Evolutionary conservation across 2,888 invertebrate species (phyloP).

Genomic region (Calameuta filiformis): DNA sequence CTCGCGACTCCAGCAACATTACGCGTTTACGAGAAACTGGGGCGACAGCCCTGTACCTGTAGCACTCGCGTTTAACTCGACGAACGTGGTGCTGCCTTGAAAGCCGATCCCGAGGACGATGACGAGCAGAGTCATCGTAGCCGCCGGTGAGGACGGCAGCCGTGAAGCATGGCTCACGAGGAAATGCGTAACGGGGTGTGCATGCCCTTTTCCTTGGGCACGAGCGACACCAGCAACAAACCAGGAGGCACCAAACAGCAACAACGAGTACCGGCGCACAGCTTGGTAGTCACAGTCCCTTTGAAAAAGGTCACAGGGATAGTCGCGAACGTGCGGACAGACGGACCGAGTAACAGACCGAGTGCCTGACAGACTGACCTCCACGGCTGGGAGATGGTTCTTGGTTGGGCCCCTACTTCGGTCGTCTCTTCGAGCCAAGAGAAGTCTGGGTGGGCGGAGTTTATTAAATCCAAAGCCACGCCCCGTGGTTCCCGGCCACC

Average conservation of each 20-base stretch:
- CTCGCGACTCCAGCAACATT: conserved; percentile 66
- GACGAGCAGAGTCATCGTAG: not conserved
- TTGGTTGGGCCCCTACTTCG: conserved; percentile 53
- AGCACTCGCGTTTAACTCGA: not conserved
- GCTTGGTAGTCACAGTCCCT: not conserved
- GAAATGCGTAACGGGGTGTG: conserved; percentile 63
- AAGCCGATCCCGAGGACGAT: not conserved
- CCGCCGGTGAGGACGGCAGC: conserved; percentile 51
- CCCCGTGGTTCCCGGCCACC: conserved; percentile 1
- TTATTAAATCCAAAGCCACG: not conserved
- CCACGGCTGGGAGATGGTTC: conserved; percentile 60
- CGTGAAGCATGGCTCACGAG: conserved; percentile 46
- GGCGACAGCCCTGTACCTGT: not conserved
- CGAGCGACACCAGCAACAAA: not conserved
- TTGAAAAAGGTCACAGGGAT: not conserved
- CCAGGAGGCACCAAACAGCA: not conserved
- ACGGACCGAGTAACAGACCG: conserved; percentile 57
- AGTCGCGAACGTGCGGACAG: conserved; percentile 60
- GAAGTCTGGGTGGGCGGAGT: conserved; percentile 7
- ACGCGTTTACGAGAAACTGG: conserved; percentile 29
- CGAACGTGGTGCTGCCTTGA: not conserved
- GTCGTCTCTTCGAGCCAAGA: conserved; percentile 10
- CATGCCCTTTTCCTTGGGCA: conserved; percentile 18
- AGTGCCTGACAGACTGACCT: conserved; percentile 66
- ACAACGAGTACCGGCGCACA: not conserved